Evolutionary conservation across 2,797 vertebrate genomes (phyloP).

Genomic region (Gobionotothen gibberifrons): DNA sequence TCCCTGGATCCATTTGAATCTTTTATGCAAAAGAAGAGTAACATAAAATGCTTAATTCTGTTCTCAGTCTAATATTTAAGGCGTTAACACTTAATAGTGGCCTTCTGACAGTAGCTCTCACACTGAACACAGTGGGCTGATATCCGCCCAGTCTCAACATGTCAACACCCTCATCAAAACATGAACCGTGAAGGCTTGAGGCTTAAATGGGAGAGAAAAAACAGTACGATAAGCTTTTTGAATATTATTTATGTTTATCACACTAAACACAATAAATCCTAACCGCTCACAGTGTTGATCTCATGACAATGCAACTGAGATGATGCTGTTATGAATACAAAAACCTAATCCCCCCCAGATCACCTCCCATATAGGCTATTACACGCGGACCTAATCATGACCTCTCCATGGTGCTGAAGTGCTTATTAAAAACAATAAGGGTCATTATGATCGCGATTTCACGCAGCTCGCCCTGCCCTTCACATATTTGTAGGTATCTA

Average conservation of each 20-base stretch:
- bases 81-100: constrained; percentile 9
- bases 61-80: constrained; percentile 7
- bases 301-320: constrained; percentile 29
- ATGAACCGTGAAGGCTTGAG: constrained; percentile 22
- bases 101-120: constrained; percentile 2
- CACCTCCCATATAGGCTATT: neutral
- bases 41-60: neutral
- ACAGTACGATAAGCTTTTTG: constrained; percentile 1
- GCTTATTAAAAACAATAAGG: constrained; percentile 45
- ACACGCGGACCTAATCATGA: constrained; percentile 49
- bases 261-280: constrained; percentile 20
- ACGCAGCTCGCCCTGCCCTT: constrained; percentile 55
- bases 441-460: neutral
- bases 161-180: constrained; percentile 58
- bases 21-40: neutral
- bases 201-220: neutral
- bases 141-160: constrained; percentile 49
- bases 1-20: neutral
- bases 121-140: constrained; percentile 18
- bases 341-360: constrained; percentile 26
- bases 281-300: constrained; percentile 6
- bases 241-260: neutral
- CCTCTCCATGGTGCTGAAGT: constrained; percentile 79
- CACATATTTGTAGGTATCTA: constrained; percentile 40
- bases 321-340: constrained; percentile 25